Conservation (phyloP, 2,113 vertebrate genomes). For the Aphelocoma coerulescens region DNA sequence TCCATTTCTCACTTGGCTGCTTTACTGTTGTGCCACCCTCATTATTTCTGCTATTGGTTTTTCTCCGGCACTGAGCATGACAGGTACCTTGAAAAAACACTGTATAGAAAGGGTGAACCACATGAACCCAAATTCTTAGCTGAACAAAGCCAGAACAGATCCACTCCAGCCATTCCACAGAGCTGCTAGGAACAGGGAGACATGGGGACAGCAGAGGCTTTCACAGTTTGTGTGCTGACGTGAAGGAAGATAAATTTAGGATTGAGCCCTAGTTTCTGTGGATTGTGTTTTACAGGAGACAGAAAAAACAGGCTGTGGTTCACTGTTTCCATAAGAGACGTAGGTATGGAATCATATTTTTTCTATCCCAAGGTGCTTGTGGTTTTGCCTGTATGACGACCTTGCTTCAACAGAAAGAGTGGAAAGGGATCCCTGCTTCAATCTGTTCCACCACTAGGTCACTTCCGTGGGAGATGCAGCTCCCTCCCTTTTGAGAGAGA, state of each 20-base stretch:
- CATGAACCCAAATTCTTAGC: neutral
- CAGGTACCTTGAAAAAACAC: neutral
- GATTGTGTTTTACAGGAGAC: neutral
- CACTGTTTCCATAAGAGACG: neutral
- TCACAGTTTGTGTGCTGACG: neutral
- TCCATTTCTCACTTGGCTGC: neutral
- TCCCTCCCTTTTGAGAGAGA: neutral
- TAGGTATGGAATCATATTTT: neutral
- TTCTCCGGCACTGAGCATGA: neutral
- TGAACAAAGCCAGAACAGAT: neutral
- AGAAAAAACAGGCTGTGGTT: neutral
- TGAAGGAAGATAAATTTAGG: slow-evolving; percentile 7
- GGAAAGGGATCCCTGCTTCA: neutral
- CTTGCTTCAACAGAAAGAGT: neutral
- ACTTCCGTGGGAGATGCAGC: neutral
- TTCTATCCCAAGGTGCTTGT: neutral
- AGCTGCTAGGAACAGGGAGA: neutral
- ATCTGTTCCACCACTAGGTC: neutral
- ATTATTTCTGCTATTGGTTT: neutral
- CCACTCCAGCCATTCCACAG: neutral
- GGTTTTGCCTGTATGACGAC: neutral
- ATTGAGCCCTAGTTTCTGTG: neutral
- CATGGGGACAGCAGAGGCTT: neutral
- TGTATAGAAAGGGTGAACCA: neutral
- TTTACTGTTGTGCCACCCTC: neutral